Conservation (phyloP, 2,797 vertebrate species). For the Poecilia picta region DNA sequence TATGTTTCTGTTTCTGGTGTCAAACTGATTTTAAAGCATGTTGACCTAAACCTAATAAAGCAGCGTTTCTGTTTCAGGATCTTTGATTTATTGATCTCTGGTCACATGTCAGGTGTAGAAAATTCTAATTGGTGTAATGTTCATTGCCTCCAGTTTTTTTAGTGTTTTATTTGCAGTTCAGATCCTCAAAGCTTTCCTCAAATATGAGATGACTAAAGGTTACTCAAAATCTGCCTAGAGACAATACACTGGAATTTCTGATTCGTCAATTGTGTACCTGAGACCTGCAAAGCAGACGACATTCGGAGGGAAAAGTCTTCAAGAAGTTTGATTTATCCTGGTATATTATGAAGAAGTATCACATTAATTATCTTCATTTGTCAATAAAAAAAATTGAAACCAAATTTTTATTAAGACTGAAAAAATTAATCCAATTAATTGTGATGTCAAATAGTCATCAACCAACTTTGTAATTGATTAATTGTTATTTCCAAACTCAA, state of each 20-base stretch:
- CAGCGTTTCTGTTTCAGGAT: not conserved
- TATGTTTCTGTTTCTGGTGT: not conserved
- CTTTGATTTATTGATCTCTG: not conserved
- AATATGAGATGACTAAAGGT: not conserved
- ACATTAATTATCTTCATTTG: too few species aligned
- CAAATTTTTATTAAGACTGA: not conserved
- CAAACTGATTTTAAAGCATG: constrained; percentile 1
- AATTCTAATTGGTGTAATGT: too few species aligned
- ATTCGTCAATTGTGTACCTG: not conserved
- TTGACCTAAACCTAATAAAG: constrained; percentile 3
- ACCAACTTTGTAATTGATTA: too few species aligned
- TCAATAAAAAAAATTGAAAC: not conserved
- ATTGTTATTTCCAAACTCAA: too few species aligned
- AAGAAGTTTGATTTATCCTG: not conserved
- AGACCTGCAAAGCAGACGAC: not conserved
- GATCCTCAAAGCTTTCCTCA: too few species aligned
- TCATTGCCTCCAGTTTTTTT: too few species aligned
- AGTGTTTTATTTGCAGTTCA: too few species aligned
- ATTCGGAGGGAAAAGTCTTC: not conserved
- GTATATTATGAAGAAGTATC: not conserved
- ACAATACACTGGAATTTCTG: not conserved
- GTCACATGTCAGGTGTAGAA: not conserved
- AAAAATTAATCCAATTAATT: too few species aligned
- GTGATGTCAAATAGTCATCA: too few species aligned
- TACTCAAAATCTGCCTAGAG: not conserved